Evolutionary conservation across 2,113 vertebrate species (phyloP), one percentile per base, ranked within the genome.

Genomic region (Osmerus mordax): DNA sequence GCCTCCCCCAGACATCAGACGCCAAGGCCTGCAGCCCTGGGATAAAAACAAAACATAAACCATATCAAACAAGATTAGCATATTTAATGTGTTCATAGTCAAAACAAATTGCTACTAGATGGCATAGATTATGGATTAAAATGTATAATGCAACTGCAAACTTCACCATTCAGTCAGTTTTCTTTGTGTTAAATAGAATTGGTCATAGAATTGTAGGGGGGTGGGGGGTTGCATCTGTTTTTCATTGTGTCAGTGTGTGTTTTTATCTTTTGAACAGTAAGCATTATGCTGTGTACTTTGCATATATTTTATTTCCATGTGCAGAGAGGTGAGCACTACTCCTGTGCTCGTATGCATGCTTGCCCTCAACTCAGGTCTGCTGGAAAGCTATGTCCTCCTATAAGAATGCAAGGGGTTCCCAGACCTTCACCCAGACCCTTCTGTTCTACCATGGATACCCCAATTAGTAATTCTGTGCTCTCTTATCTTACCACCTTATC

Each of bases 221-320:
- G 32, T 4, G 32, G 32, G 32, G 32, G 32, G 32, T 5, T 36
- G 32, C 32, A 36, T 36, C 69, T 64, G 78, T 73, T 74, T 65
- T 36, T 71, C 69, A 68, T 79, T 80, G 79, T 86, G 75, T 83
- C 83, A 79, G 78, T 87, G 80, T 84, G 78, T 81, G 76, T 82
- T 79, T 47, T 56, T 75, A 70, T 80, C 77, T 79, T 70, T 79
- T 3, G 3, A 29, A 28, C 32, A 75, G 74, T 78, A 75, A 86
- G 72, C 74, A 81, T 83, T 75, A 81, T 78, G 47, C 52, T 13
- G 56, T 81, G 56, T 54, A 41, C 70, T 69, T 63, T 73, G 69
- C 29, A 66, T 81, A 78, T 69, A 71, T 73, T 59, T 52, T 36
- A 0, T 18, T 74, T 25, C 61, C 61, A 53, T 62, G 75, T 65